phyloP scores from a whole-genome alignment of 2,888 invertebrate genomes.

The Epirrhoe alternata region DNA sequence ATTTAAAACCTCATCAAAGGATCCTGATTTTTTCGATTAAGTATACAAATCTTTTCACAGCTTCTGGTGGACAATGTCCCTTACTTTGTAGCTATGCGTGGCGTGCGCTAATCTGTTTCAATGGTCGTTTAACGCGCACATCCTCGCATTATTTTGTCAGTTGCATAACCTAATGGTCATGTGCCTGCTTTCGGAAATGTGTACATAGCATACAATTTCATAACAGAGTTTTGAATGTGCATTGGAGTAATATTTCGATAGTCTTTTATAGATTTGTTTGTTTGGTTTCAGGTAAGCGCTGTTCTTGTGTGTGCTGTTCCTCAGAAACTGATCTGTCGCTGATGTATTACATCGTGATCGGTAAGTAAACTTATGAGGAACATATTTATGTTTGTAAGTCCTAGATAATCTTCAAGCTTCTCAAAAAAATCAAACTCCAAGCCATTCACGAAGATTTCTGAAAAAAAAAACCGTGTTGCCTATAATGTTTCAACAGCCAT shows the following conservation, averaged over 20 bases:
- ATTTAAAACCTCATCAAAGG: no score
- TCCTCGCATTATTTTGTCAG: constrained; percentile 52
- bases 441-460: no score
- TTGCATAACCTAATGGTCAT: constrained; percentile 43
- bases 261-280: constrained; percentile 26
- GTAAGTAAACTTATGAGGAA: no score
- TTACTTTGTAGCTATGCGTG: no score
- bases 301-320: neutral
- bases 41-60: no score
- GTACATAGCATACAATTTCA: constrained; percentile 9
- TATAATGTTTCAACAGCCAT: no score
- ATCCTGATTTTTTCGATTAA: neutral
- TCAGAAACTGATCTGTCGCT: neutral
- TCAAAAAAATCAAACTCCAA: no score
- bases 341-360: no score
- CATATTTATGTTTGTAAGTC: no score
- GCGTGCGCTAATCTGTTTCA: constrained; percentile 17
- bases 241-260: constrained; percentile 12
- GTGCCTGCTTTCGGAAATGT: constrained; percentile 42
- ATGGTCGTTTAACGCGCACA: constrained; percentile 45
- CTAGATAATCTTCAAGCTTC: no score
- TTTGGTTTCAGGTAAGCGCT: constrained; percentile 25
- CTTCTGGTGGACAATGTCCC: no score
- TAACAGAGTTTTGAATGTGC: neutral
- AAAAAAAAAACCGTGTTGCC: no score